A percentile compares a stretch with the other conserved stretches of the same genome.
phyloP scores from a whole-genome alignment of 2,888 invertebrate genomes.

The Nineta flava region DNA sequence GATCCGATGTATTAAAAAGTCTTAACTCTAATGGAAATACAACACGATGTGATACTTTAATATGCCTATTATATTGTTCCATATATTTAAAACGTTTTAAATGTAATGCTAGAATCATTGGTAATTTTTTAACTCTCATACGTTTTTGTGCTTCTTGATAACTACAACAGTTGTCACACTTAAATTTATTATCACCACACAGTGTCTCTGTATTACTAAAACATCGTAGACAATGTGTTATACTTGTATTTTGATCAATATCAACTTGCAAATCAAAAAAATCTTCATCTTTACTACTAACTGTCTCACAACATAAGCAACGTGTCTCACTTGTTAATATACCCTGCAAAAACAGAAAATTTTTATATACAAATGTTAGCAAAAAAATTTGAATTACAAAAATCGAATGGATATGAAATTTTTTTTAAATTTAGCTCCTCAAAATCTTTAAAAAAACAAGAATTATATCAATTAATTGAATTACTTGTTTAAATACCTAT shows the following conservation, averaged over 20 bases:
- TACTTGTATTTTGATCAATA: slow-evolving; percentile 98
- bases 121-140: slow-evolving; percentile 96
- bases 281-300: slow-evolving; percentile 98
- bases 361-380: no score
- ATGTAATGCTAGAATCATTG: slow-evolving; percentile 93
- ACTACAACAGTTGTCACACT: slow-evolving; percentile 98
- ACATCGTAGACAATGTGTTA: slow-evolving; percentile 93
- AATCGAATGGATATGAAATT: no score
- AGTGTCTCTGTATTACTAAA: slow-evolving; percentile 98
- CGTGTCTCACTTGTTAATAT: slow-evolving; percentile 97
- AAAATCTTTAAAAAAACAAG: no score
- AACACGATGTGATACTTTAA: slow-evolving; percentile 97
- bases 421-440: no score
- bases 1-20: slow-evolving; percentile 95
- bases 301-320: slow-evolving; percentile 98
- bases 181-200: slow-evolving; percentile 98
- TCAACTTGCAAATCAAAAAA: slow-evolving; percentile 99
- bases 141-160: slow-evolving; percentile 98
- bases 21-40: slow-evolving; percentile 96
- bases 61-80: slow-evolving; percentile 96
- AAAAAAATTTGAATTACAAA: no score
- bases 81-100: slow-evolving; percentile 95
- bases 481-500: no score
- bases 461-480: no score
- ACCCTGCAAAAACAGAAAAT: slow-evolving; percentile 34